phyloP scores from a whole-genome alignment of 2,113 vertebrate species.

The Fregata magnificens region DNA sequence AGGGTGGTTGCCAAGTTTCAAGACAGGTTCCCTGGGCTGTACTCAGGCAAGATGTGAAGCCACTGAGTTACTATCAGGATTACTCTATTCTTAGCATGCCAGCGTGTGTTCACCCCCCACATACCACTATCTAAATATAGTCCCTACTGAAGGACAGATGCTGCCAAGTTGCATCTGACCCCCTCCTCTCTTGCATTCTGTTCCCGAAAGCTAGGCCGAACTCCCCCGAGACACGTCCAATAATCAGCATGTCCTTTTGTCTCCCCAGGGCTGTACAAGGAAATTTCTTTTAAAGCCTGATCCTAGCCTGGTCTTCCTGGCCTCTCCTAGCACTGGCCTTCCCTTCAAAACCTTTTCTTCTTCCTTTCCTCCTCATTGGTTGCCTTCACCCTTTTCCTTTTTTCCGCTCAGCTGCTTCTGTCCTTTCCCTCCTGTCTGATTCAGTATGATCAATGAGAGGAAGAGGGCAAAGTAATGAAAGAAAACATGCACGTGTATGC shows the following conservation, averaged over 20 bases:
- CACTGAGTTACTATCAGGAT: constrained; percentile 24
- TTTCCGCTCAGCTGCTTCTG: not conserved
- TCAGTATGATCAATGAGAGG: not conserved
- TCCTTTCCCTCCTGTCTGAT: not conserved
- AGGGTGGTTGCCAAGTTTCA: not conserved
- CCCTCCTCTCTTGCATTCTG: constrained; percentile 37
- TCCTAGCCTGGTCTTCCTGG: not conserved
- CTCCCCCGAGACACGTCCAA: not conserved
- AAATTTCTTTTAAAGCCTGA: not conserved
- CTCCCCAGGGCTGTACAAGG: not conserved
- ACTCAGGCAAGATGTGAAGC: constrained; percentile 7
- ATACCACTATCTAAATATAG: constrained; percentile 55
- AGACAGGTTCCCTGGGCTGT: not conserved
- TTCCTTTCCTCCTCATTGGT: not conserved
- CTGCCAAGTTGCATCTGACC: constrained; percentile 28
- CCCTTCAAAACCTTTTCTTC: not conserved
- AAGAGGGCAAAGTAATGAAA: not conserved
- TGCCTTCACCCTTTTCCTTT: not conserved
- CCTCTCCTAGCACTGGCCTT: not conserved
- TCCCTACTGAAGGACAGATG: constrained; percentile 20
- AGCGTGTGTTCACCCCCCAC: not conserved
- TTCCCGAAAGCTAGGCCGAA: not conserved
- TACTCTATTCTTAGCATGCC: constrained; percentile 45
- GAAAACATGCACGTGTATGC: not conserved
- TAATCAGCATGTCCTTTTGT: not conserved